Base-by-base conservation (phyloP, 1,140 invertebrate species). In the Neotoxoptera formosana region DNA sequence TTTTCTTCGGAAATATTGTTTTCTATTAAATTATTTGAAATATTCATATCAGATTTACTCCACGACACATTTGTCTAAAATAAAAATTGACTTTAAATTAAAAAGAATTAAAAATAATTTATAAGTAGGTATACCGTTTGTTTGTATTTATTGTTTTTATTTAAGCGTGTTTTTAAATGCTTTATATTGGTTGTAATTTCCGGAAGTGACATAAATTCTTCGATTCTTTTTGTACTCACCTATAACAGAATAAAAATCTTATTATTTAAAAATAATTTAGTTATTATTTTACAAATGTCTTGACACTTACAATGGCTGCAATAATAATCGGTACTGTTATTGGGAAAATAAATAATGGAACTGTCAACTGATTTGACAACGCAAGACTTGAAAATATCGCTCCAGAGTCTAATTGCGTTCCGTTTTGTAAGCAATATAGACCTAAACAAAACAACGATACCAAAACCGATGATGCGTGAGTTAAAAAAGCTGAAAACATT, bases 301-400 rank as follows among this genome's bases (percentile, higher is more conserved):
- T 23, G 20, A 30, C 30, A 93, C 96, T 97, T 95, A 97, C 97
- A 95, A 96, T 95, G 17, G 97, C 97, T 94, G 96, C 97, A 94
- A 98, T 97, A 30, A 97, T 96, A 94, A 98, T 97, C 7, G 97
- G 97, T 47, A 98, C 96, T 9, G 97, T 97, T 90, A 97, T 96
- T 2, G 97, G 97, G 94, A 98, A 96, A 89, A 98, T 97, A 94
- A 97, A 96, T 36, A 98, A 95, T 25, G 97, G 97, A 0, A 98
- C 97, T 0, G 97, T 97, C 7, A 98, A 95, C 94, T 98, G 97
- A 94, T 97, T 97, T 95, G 98, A 98, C 17, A 98, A 96, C 2
- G 97, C 97, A 90, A 98, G 94, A 30, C 97, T 97, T 41, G 97
- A 96, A 95, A 98, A 98, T 84, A 97, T 96, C 94, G 97, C 96